phyloP scores from a whole-genome alignment of 2,113 vertebrate genomes.

The Pungitius pungitius region DNA sequence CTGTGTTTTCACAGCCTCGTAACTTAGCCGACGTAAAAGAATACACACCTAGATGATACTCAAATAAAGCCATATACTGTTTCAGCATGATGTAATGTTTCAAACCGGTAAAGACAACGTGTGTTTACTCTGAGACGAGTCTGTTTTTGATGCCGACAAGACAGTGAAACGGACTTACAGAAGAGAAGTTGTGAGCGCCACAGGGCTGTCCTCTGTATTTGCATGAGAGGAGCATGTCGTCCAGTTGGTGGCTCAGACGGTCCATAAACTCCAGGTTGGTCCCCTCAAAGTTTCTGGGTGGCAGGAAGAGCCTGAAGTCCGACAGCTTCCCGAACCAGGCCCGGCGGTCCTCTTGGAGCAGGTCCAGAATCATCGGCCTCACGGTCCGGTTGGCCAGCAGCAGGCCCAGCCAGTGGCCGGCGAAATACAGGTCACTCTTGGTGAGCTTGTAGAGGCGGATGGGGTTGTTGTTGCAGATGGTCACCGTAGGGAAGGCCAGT shows the following conservation, averaged over 20 bases:
- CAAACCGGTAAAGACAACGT: too few relatives aligned
- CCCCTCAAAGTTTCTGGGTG: slow-evolving; percentile 94
- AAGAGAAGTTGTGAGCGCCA: slow-evolving; percentile 96
- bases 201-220: slow-evolving; percentile 95
- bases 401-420: slow-evolving; percentile 94
- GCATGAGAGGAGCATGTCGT: slow-evolving; percentile 98
- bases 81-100: slow-evolving; percentile 7
- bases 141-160: neutral
- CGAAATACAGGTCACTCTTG: slow-evolving; percentile 96
- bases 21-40: neutral
- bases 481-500: slow-evolving; percentile 92
- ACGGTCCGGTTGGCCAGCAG: slow-evolving; percentile 92
- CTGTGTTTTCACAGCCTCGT: neutral
- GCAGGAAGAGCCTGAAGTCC: slow-evolving; percentile 94
- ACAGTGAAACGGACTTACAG: slow-evolving; percentile 85
- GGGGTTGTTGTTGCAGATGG: slow-evolving; percentile 98
- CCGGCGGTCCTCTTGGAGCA: slow-evolving; percentile 88
- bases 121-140: too few relatives aligned
- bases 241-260: slow-evolving; percentile 94
- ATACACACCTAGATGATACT: neutral
- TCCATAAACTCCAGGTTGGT: slow-evolving; percentile 97
- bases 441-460: slow-evolving; percentile 94
- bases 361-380: slow-evolving; percentile 89
- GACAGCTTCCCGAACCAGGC: slow-evolving; percentile 96
- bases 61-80: neutral